Evolutionary conservation across 1,140 invertebrate species (phyloP).

Genomic region (Elymnias hypermnestra): DNA sequence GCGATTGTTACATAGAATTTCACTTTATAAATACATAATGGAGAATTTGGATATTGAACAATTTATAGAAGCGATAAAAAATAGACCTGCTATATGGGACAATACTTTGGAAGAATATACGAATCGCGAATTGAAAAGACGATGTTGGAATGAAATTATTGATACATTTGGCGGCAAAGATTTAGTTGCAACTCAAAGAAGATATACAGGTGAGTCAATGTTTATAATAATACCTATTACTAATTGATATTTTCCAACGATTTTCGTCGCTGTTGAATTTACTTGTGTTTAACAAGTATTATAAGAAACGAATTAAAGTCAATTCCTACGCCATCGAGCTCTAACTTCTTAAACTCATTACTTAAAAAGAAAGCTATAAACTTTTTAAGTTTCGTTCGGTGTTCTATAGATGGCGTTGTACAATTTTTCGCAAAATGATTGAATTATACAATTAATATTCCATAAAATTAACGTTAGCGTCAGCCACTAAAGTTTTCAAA

Average conservation of each 20-base stretch:
- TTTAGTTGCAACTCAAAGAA: not conserved
- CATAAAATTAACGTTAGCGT: no score
- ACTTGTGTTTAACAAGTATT: not conserved
- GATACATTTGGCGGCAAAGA: constrained; percentile 2
- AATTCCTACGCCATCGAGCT: no score
- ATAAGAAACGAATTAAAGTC: no score
- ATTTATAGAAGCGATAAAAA: constrained; percentile 11
- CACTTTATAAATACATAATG: not conserved
- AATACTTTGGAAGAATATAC: not conserved
- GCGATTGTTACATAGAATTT: not conserved
- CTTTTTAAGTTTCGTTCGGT: no score
- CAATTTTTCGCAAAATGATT: no score
- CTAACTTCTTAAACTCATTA: no score
- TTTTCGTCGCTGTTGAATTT: no score
- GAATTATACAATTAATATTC: no score
- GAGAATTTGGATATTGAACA: constrained; percentile 6
- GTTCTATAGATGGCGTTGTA: no score
- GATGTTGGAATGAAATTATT: constrained; percentile 4
- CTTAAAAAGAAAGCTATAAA: no score
- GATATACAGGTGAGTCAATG: constrained; percentile 3
- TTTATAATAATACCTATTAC: not conserved
- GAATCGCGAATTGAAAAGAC: constrained; percentile 3
- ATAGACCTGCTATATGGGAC: constrained; percentile 7
- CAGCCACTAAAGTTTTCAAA: no score
- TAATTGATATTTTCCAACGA: no score